Evolutionary conservation across 2,888 invertebrate species (phyloP).

Genomic region (Apotomis betuletana): DNA sequence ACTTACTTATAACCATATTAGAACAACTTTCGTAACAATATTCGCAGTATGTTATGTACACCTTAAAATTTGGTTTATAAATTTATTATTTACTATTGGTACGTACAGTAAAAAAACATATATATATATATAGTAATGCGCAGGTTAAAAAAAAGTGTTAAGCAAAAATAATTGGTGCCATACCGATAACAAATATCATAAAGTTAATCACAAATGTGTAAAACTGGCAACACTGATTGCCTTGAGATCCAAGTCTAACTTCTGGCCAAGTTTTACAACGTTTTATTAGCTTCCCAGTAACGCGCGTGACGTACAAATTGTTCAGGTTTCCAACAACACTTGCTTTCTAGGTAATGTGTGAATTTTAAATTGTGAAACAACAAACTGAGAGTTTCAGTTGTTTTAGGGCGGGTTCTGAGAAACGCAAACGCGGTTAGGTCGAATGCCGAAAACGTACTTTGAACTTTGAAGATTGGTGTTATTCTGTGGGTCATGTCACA

Average conservation of each 20-base stretch:
- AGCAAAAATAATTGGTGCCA: too few relatives aligned
- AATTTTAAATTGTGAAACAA: conserved; percentile 37
- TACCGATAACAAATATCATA: too few relatives aligned
- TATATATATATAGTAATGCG: too few relatives aligned
- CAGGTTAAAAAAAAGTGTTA: too few relatives aligned
- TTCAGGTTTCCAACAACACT: conserved; percentile 28
- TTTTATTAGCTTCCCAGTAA: conserved; percentile 33
- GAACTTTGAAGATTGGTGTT: not conserved
- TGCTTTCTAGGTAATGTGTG: conserved; percentile 30
- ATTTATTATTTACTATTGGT: too few relatives aligned
- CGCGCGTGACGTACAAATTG: conserved; percentile 39
- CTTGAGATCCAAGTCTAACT: conserved; percentile 14
- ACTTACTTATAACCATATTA: too few relatives aligned
- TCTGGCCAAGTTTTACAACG: conserved; percentile 12
- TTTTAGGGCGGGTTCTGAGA: conserved; percentile 28
- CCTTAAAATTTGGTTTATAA: too few relatives aligned
- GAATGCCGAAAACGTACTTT: not conserved
- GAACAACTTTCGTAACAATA: too few relatives aligned
- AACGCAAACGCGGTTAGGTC: conserved; percentile 6
- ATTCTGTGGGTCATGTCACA: not conserved
- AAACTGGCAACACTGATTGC: not conserved
- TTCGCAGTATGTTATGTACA: too few relatives aligned
- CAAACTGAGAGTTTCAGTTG: conserved; percentile 36
- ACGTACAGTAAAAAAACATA: too few relatives aligned
- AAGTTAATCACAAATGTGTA: too few relatives aligned